Percentiles rank a stretch among this genome's conserved stretches.
Evolutionary conservation across 1,140 invertebrate genomes (phyloP).

Genomic region (Phortica variegata): DNA sequence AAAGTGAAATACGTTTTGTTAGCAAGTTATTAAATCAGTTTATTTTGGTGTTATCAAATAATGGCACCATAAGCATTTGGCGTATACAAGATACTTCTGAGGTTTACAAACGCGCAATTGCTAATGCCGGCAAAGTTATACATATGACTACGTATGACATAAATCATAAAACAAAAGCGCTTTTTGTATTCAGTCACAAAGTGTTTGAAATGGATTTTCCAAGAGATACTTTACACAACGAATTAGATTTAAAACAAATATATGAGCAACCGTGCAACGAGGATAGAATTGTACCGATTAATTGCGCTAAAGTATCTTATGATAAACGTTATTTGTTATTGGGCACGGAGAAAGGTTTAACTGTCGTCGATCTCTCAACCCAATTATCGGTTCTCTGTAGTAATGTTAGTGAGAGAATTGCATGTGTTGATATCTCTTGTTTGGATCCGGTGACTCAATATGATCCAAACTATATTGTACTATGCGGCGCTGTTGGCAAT

Average conservation of each 20-base stretch:
- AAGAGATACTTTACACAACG: too few species aligned
- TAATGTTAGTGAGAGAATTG: conserved; percentile 21
- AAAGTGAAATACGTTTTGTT: too few species aligned
- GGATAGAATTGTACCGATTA: too few species aligned
- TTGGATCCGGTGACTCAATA: too few species aligned
- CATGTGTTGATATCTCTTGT: conserved; percentile 17
- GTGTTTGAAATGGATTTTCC: conserved; percentile 12
- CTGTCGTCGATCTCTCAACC: conserved; percentile 11
- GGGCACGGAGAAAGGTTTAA: conserved; percentile 19
- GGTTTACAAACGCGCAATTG: too few species aligned
- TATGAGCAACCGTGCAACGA: too few species aligned
- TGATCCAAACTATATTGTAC: conserved; percentile 19
- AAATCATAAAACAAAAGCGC: neutral
- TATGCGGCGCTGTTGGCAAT: conserved; percentile 17
- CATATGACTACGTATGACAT: neutral
- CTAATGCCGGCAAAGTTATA: conserved; percentile 1
- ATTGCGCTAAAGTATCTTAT: conserved; percentile 14
- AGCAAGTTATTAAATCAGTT: conserved; percentile 4
- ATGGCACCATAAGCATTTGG: conserved; percentile 4
- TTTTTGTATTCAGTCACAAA: conserved; percentile 11
- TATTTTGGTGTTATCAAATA: conserved; percentile 8
- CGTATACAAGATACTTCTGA: too few species aligned
- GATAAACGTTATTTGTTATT: conserved; percentile 17
- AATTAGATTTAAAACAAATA: too few species aligned
- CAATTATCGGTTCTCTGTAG: conserved; percentile 6